A percentile compares a stretch with the other conserved stretches of the same genome.
phyloP scores from a whole-genome alignment of 2,113 vertebrate genomes.

The Microtus oregoni region DNA sequence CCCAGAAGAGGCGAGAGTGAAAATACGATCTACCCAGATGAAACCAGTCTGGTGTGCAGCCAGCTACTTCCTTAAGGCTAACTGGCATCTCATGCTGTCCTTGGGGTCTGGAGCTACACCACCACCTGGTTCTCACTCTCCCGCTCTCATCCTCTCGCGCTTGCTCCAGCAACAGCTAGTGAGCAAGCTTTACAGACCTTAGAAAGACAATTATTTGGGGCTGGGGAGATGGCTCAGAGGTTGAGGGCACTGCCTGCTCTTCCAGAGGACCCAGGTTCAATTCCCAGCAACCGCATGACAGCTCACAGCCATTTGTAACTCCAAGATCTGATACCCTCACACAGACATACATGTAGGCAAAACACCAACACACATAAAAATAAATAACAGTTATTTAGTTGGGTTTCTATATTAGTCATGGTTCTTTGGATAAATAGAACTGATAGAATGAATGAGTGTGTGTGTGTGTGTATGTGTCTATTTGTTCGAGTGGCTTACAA shows the following conservation, averaged over 20 bases:
- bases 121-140: neutral
- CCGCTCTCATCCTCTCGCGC: rapidly evolving
- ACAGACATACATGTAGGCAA: neutral
- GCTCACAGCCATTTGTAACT: neutral
- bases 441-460: neutral
- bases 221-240: neutral
- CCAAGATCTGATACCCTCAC: neutral
- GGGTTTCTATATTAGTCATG: neutral
- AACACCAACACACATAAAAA: neutral
- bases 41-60: neutral
- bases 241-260: neutral
- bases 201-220: conserved; percentile 3
- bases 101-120: neutral
- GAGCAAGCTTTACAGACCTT: neutral
- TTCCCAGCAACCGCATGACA: neutral
- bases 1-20: neutral
- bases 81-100: neutral
- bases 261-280: neutral
- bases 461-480: too few species aligned
- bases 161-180: neutral
- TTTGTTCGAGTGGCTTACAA: neutral
- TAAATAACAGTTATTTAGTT: neutral
- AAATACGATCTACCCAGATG: conserved; percentile 23
- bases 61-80: conserved; percentile 48
- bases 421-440: neutral